Evolutionary conservation across 2,888 invertebrate genomes (phyloP), one percentile per base, ranked within the genome.

Genomic region (Gnatocerus cornutus): DNA sequence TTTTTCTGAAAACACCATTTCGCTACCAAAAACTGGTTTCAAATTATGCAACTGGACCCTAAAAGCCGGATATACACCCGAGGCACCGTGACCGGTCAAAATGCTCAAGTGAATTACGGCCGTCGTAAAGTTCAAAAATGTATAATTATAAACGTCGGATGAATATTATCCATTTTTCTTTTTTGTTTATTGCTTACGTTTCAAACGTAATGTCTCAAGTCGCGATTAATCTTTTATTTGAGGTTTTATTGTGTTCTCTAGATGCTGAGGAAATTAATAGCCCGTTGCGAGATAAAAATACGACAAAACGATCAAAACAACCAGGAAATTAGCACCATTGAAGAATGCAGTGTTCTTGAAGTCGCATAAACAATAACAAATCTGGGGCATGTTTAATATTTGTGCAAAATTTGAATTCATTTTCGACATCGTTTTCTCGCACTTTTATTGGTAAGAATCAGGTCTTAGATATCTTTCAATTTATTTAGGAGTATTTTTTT

Each of bases 41-140:
- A 21, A 21, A 53, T 53, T 53, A 53, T 53, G 33, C 53, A 53
- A 37, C 13, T 33, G 53, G 29, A 13, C 37, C 37, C 53, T 53
- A 33, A 53, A 53, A 14, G 37, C 53, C 33, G 37, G 37, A 37
- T 37, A 53, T 53, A 33, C 50, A 50, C 50, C 10, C 12, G 50
- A 13, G 29, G 30, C 50, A 10, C 1, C 29, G 29, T 29, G 29
- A 50, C 29, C 50, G 29, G 27, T 50, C 50, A 50, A 30, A 50
- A 29, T 21, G 13, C 7, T 10, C 10, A 10, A 27, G n/a, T 14
- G 45, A 14, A 50, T 3, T 50, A 50, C 48, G 27, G 13, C 21
- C 16, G 21, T 50, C 30, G 10, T 30, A 46, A 50, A 50, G 8
- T 50, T 29, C 27, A 30, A 30, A 29, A 29, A 29, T 29, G 37